Evolutionary conservation across 2,797 vertebrate genomes (phyloP), one percentile per base, ranked within the genome.

Genomic region (Cyclura pinguis): DNA sequence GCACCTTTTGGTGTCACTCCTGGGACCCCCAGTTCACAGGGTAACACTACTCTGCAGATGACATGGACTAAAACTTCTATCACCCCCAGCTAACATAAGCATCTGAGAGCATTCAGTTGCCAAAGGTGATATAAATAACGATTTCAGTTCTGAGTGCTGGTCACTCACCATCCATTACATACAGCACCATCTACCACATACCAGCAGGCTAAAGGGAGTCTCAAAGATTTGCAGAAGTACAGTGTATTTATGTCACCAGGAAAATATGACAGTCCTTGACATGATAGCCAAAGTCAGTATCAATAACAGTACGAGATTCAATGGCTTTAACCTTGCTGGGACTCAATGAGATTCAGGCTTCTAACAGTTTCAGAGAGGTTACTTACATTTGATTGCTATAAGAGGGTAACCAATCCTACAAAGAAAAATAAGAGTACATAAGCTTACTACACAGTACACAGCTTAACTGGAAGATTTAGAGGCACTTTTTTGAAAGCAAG

Each of bases 351-450:
- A 69, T 69, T 69, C 29, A 3, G 29, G 29, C 10, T 10, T 27
- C 76, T 47, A 38, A 47, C 32, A 0, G 0, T 27, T 78, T 27
- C n/a, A 80, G 78, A 87, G 93, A 90, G 52, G 13, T 95, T 95
- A 98, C 98, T 98, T 97, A 99, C 99, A 98, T 96, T 94, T 97
- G 97, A 96, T 96, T 98, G 94, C 96, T 98, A 89, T 98, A 98
- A 87, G 98, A 97, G 52, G 98, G 98, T 93, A 98, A 96, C 98
- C 98, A 98, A 95, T 99, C 98, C 99, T 99, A 96, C n/a, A 96
- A 93, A 52, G 50, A 67, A 84, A 88, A 69, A 73, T 1, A 57
- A 32, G 32, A 62, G 42, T 69, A 32, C 27, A 14, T 42, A 47
- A 4, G 3, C 24, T 81, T 12, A 69, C 29, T 74, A 2, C 59